Conservation (phyloP, 2,113 vertebrate species). For the Antennarius striatus region DNA sequence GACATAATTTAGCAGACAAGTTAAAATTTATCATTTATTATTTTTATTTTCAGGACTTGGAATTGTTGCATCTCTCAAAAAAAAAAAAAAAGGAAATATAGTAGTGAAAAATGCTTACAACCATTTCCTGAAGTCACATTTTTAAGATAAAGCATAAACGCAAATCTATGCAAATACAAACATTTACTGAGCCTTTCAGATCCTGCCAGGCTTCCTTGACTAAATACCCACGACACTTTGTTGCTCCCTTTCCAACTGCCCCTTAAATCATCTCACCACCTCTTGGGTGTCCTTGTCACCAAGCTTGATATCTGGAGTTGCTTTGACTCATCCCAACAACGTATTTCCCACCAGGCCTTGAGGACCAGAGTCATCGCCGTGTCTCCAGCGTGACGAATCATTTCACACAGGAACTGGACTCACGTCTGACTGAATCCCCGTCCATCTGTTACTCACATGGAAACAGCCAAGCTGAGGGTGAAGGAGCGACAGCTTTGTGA, state of each 20-base stretch:
- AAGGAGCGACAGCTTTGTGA: slow-evolving; percentile 10
- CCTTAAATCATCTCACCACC: slow-evolving; percentile 40
- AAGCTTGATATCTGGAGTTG: slow-evolving; percentile 8
- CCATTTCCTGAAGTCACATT: no score
- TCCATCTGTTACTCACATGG: slow-evolving; percentile 25
- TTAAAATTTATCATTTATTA: no score
- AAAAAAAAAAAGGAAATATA: no score
- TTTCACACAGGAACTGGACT: slow-evolving; percentile 26
- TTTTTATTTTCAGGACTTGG: no score
- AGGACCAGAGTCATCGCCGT: background rate
- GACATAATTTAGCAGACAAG: no score
- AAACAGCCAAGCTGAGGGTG: slow-evolving; percentile 7
- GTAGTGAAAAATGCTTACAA: no score
- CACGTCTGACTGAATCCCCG: slow-evolving; percentile 33
- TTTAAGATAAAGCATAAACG: no score
- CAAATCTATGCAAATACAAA: background rate
- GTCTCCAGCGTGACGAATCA: slow-evolving; percentile 21
- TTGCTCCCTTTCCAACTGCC: background rate
- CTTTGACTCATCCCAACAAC: slow-evolving; percentile 21
- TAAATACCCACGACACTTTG: background rate
- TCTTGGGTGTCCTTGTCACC: background rate
- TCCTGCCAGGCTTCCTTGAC: background rate
- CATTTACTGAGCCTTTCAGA: background rate
- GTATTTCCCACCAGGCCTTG: slow-evolving; percentile 4
- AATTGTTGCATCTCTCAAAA: no score